Evolutionary conservation across 2,113 vertebrate species (phyloP).

Genomic region (Eclectus roratus): DNA sequence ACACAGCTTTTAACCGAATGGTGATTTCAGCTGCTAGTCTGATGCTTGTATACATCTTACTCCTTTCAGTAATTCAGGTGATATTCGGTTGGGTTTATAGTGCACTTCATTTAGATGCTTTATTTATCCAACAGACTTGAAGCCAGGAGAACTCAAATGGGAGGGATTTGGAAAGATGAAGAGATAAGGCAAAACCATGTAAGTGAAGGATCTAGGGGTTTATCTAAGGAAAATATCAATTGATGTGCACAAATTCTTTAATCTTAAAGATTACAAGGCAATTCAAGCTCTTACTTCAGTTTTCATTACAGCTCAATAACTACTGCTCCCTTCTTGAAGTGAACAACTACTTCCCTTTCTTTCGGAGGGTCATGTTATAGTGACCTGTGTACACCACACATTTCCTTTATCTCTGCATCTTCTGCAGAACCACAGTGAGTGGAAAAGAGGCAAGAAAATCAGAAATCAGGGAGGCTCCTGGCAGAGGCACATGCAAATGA

Average conservation of each 20-base stretch:
- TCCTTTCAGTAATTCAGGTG: neutral
- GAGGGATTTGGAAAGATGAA: neutral
- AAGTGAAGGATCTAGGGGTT: neutral
- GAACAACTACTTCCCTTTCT: neutral
- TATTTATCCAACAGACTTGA: neutral
- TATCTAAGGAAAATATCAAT: neutral
- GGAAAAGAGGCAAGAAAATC: neutral
- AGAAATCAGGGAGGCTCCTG: neutral
- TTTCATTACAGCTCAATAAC: neutral
- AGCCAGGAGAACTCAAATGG: neutral
- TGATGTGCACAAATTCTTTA: neutral
- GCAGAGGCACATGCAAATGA: rapidly evolving
- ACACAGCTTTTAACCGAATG: neutral
- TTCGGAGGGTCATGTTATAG: neutral
- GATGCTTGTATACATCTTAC: neutral
- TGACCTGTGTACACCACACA: neutral
- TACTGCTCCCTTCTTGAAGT: neutral
- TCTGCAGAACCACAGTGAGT: neutral
- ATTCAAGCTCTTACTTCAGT: neutral
- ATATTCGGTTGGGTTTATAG: neutral
- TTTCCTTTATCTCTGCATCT: neutral
- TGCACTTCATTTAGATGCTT: neutral
- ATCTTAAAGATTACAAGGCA: neutral
- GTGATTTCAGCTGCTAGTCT: neutral
- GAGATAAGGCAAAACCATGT: neutral